Conservation (phyloP, 2,888 invertebrate species). For the Sclerodermus sp. region DNA sequence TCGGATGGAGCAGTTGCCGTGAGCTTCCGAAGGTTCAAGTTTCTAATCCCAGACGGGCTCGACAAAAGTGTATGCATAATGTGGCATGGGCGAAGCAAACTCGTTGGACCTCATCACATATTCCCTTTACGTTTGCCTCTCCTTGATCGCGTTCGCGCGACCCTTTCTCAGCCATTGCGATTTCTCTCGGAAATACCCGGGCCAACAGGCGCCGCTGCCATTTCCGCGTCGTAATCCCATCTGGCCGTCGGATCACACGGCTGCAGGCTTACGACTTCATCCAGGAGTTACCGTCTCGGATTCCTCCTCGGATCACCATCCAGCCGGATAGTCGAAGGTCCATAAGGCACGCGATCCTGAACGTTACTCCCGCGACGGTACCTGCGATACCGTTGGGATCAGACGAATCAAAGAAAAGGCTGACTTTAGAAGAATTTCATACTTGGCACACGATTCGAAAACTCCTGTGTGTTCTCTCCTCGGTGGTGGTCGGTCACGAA, state of each 20-base stretch:
- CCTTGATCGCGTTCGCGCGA: constrained; percentile 1
- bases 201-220: constrained; percentile 2
- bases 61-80: constrained; percentile 27
- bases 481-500: too few species aligned
- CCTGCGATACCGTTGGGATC: too few species aligned
- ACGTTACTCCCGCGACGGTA: too few species aligned
- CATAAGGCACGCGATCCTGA: too few species aligned
- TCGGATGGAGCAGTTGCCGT: constrained; percentile 8
- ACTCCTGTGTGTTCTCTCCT: too few species aligned
- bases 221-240: constrained; percentile 21
- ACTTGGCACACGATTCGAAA: too few species aligned
- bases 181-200: constrained; percentile 16
- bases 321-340: constrained; percentile 2
- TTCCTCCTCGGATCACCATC: constrained; percentile 11
- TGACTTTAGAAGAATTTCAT: too few species aligned
- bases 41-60: constrained; percentile 20
- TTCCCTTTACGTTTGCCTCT: constrained; percentile 25
- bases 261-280: constrained; percentile 19
- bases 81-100: constrained; percentile 10
- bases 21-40: background rate
- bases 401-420: too few species aligned
- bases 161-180: constrained; percentile 4
- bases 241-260: constrained; percentile 20
- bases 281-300: constrained; percentile 7
- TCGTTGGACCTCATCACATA: constrained; percentile 20